Evolutionary conservation across 2,113 vertebrate genomes (phyloP).

Genomic region (Gymnobelideus leadbeateri): DNA sequence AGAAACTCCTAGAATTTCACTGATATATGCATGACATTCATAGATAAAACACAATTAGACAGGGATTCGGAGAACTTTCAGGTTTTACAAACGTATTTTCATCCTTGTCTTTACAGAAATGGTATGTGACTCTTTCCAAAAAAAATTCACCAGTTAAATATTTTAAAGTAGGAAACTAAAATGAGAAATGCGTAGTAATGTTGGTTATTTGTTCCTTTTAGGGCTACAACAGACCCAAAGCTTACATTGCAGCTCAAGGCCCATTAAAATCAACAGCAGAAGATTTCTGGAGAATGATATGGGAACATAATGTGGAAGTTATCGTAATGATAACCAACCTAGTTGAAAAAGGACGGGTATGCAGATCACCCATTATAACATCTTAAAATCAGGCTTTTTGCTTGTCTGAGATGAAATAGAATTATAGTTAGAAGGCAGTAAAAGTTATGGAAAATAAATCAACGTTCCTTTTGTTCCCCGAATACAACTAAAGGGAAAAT

Average conservation of each 20-base stretch:
- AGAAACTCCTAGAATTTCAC: background rate
- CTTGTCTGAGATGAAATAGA: background rate
- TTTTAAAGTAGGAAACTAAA: background rate
- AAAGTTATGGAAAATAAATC: background rate
- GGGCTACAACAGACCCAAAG: constrained; percentile 94
- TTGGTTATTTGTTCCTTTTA: constrained; percentile 80
- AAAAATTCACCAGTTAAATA: background rate
- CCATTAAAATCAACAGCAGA: constrained; percentile 94
- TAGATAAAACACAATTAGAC: background rate
- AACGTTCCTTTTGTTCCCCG: background rate
- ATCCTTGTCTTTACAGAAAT: constrained; percentile 15
- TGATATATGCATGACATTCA: background rate
- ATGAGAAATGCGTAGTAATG: constrained; percentile 21
- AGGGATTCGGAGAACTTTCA: background rate
- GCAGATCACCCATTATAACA: constrained; percentile 55
- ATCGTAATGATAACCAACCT: constrained; percentile 99
- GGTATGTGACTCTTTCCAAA: background rate
- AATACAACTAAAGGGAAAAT: background rate
- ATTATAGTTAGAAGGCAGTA: background rate
- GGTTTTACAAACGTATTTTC: constrained; percentile 16
- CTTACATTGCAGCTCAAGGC: constrained; percentile 98
- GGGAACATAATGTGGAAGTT: constrained; percentile 95
- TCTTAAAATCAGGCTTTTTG: background rate
- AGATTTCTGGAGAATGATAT: constrained; percentile 99
- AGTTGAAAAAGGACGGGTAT: constrained; percentile 96